These are phyloP conservation scores for Gavia stellata DNA, from an alignment of 2,113 vertebrate species.

Conservation along the genomic window DNA sequence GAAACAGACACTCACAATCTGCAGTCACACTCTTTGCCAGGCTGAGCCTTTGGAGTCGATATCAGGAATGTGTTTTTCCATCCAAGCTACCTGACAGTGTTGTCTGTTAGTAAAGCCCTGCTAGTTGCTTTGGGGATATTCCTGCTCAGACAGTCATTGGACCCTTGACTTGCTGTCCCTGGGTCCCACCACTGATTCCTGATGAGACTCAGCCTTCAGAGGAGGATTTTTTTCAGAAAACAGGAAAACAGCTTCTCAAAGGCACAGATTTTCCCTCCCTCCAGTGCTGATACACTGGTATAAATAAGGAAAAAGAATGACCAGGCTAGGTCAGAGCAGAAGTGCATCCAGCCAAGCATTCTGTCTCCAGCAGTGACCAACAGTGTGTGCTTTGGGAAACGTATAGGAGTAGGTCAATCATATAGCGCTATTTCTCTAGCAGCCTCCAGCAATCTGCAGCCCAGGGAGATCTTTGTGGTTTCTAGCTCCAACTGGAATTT, in stretches of 20 bases:
- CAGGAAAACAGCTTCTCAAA: background rate
- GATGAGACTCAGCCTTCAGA: background rate
- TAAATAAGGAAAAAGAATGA: background rate
- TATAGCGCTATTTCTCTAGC: background rate
- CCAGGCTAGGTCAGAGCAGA: background rate
- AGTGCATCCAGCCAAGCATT: background rate
- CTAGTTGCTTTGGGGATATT: background rate
- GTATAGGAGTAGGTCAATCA: background rate
- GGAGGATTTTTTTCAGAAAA: background rate
- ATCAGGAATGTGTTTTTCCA: constrained; percentile 20
- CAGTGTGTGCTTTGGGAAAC: background rate
- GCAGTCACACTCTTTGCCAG: constrained; percentile 37
- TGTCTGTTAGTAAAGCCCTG: background rate
- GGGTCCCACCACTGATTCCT: background rate
- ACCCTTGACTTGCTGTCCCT: background rate
- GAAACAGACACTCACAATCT: constrained; percentile 57
- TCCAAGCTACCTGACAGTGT: constrained; percentile 23
- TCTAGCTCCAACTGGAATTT: background rate
- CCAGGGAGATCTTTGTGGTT: background rate
- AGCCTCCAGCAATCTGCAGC: constrained; percentile 12
- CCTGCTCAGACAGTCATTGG: background rate
- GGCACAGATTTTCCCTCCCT: background rate
- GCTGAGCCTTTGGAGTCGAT: constrained; percentile 14
- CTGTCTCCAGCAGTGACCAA: background rate
- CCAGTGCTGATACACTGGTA: background rate